Evolutionary conservation across 2,888 invertebrate genomes (phyloP).

Genomic region (Drosophila maculinotata): DNA sequence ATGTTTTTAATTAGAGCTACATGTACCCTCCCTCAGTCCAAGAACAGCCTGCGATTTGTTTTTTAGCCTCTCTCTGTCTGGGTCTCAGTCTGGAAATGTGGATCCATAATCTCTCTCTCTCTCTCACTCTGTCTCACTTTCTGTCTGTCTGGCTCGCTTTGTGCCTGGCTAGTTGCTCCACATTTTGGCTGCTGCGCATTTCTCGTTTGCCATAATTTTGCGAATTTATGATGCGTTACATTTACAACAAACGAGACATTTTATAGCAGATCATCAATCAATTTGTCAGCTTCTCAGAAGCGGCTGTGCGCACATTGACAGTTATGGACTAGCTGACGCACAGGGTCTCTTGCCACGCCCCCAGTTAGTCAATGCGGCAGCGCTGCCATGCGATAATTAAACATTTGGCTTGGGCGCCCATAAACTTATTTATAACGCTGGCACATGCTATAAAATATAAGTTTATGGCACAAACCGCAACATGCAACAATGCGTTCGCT

Average conservation of each 20-base stretch:
- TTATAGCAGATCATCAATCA: slow-evolving; percentile 84
- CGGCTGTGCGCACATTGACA: slow-evolving; percentile 63
- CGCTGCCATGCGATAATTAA: slow-evolving; percentile 58
- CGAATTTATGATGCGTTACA: slow-evolving; percentile 83
- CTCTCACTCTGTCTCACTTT: slow-evolving; percentile 8
- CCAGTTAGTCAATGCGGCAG: slow-evolving; percentile 4
- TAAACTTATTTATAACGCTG: slow-evolving; percentile 70
- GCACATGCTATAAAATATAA: slow-evolving; percentile 68
- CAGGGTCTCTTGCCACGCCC: slow-evolving; percentile 24
- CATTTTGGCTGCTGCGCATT: slow-evolving; percentile 26
- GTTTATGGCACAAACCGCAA: slow-evolving; percentile 72
- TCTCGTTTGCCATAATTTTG: slow-evolving; percentile 71
- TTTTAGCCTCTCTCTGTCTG: slow-evolving; percentile 40
- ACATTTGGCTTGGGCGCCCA: slow-evolving; percentile 58
- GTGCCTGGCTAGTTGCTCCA: slow-evolving; percentile 46
- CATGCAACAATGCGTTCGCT: slow-evolving; percentile 47
- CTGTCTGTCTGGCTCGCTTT: slow-evolving; percentile 4
- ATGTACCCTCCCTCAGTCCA: slow-evolving; percentile 12
- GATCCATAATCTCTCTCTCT: slow-evolving; percentile 9
- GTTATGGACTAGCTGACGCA: slow-evolving; percentile 41
- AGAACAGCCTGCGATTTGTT: slow-evolving; percentile 23
- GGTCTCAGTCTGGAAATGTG: slow-evolving; percentile 21
- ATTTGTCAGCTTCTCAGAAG: slow-evolving; percentile 76
- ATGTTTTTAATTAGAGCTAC: slow-evolving; percentile 77
- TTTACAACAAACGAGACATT: slow-evolving; percentile 84